Evolutionary conservation across 35 echinoderm and acorn worm genomes (phyloP), one percentile per base, ranked within the genome.

Genomic region (Eucidaris tribuloides): DNA sequence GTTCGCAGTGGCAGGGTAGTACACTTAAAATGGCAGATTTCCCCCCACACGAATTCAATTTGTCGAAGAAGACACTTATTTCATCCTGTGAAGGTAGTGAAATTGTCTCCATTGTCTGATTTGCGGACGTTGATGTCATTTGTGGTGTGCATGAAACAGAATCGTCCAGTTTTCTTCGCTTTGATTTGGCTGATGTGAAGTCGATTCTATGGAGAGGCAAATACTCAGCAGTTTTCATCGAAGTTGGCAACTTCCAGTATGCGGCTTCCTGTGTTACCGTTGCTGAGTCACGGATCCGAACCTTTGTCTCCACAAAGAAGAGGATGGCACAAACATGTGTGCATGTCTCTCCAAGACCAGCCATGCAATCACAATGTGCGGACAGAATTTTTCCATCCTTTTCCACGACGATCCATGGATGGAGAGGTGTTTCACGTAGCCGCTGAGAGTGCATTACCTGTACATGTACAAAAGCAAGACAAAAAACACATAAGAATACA

Each of bases 281-380:
- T 66, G 14, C 66, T 4, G 40, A 28, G n/a, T 60, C 49, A 36
- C 77, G 20, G 2, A 81, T 22, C 22, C 58, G 32, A 2, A 88
- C 85, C n/a, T 17, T 31, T 23, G 56, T 57, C 41, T 88, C 85
- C 13, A 88, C 27, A 25, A 33, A 52, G 49, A 88, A 88, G 20
- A 88, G 39, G 2, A 81, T 7, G n/a, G 85, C 77, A 45, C 22
- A 49, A 1, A 88, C 58, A 80, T 88, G 85, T 34, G 23, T 88
- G 48, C 85, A 88, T 19, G 40, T 45, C 81, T 81, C 85, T 14
- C 85, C 85, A 61, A 88, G 74, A n/a, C 86, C 86, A 45, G 86
- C 86, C 55, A 70, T 82, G 38, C 86, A 88, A 40, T 58, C 40
- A 54, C 86, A 88, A 52, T 88, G 86, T 24, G 56, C 86, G 17